phyloP scores from a whole-genome alignment of 2,113 vertebrate genomes.

The Oryzias curvinotus region DNA sequence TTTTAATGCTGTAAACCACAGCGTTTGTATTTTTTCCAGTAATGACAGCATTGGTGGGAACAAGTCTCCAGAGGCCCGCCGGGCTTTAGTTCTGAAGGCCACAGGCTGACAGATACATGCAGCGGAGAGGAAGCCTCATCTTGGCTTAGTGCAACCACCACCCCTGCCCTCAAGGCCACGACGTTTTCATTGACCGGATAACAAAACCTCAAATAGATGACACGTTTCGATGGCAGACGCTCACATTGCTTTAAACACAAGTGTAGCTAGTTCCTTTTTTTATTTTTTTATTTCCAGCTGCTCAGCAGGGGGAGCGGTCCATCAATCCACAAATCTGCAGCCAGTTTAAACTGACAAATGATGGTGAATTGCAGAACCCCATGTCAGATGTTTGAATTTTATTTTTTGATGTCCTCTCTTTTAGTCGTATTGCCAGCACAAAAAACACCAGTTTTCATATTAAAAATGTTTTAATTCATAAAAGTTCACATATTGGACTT shows the following conservation, averaged over 20 bases:
- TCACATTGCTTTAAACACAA: conserved; percentile 53
- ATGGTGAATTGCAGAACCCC: conserved; percentile 28
- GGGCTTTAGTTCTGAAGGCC: conserved; percentile 57
- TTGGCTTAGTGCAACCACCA: conserved; percentile 55
- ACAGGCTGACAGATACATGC: conserved; percentile 67
- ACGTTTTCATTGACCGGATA: conserved; percentile 59
- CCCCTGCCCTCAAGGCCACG: conserved; percentile 54
- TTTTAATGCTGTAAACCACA: conserved; percentile 62
- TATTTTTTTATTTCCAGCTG: conserved; percentile 45
- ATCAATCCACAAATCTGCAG: conserved; percentile 44
- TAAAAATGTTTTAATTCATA: neutral
- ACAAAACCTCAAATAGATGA: conserved; percentile 63
- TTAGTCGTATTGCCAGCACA: conserved; percentile 23
- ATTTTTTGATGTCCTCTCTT: conserved; percentile 10
- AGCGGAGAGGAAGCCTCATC: conserved; percentile 49
- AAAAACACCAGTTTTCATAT: conserved; percentile 2
- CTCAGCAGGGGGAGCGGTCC: conserved; percentile 31
- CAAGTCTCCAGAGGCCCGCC: conserved; percentile 45
- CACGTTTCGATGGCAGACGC: conserved; percentile 58
- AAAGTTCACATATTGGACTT: neutral
- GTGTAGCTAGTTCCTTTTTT: conserved; percentile 34
- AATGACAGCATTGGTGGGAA: conserved; percentile 66
- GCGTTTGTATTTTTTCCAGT: conserved; percentile 64
- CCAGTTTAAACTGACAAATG: conserved; percentile 38
- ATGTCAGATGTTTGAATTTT: conserved; percentile 34